phyloP scores from a whole-genome alignment of 2,888 invertebrate species.

The Latheticus oryzae region DNA sequence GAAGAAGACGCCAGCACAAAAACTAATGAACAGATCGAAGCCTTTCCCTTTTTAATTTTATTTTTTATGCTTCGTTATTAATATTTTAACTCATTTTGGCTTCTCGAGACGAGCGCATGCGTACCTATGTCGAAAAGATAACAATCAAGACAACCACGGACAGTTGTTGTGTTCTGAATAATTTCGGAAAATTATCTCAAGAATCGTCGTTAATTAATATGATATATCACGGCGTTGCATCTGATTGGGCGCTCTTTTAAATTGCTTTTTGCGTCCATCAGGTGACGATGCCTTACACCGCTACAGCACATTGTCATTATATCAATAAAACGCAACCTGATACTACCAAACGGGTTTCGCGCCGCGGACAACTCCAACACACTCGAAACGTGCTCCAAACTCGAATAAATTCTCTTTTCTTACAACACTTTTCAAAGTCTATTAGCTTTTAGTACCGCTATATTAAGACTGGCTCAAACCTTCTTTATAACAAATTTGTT shows the following conservation, averaged over 20 bases:
- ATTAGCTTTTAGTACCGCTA: background rate
- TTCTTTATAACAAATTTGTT: too few species aligned
- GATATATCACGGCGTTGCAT: constrained; percentile 53
- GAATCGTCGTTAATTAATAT: constrained; percentile 54
- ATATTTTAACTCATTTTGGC: constrained; percentile 59
- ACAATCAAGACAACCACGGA: constrained; percentile 28
- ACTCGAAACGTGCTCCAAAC: constrained; percentile 14
- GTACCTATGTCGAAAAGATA: constrained; percentile 15
- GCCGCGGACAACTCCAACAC: constrained; percentile 16
- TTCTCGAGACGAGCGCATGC: constrained; percentile 35
- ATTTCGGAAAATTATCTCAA: constrained; percentile 52
- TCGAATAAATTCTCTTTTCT: constrained; percentile 10
- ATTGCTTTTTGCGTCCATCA: constrained; percentile 45
- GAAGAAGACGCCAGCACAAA: constrained; percentile 51
- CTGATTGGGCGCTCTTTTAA: constrained; percentile 40
- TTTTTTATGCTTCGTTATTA: constrained; percentile 59
- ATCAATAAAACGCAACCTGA: constrained; percentile 47
- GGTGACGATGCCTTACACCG: constrained; percentile 45
- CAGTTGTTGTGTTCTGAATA: constrained; percentile 50
- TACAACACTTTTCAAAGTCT: constrained; percentile 7
- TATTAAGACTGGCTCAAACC: too few species aligned
- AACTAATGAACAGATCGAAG: constrained; percentile 61
- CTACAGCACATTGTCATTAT: constrained; percentile 47
- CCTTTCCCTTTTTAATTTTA: constrained; percentile 57
- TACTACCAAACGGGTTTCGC: constrained; percentile 44